A percentile compares a stretch with the other conserved stretches of the same genome.
phyloP scores from a whole-genome alignment of 2,888 invertebrate species.

The Opisthograptis luteolata region DNA sequence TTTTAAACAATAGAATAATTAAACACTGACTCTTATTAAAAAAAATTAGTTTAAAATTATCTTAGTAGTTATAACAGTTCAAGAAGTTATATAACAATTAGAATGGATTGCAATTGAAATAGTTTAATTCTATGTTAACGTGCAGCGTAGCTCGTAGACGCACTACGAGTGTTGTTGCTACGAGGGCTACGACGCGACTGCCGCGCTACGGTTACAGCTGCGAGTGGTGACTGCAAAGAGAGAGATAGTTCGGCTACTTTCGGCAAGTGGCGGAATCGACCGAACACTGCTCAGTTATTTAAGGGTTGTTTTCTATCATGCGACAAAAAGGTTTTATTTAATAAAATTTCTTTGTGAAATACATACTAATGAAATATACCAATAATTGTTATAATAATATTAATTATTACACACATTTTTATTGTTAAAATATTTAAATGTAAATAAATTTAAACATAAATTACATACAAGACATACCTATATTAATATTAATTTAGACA shows the following conservation, averaged over 20 bases:
- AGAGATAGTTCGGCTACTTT: constrained; percentile 51
- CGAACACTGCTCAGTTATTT: constrained; percentile 61
- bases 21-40: constrained; percentile 8
- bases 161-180: constrained; percentile 41
- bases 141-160: constrained; percentile 30
- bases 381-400: too few relatives aligned
- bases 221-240: constrained; percentile 57
- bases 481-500: too few relatives aligned
- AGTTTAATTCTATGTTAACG: constrained; percentile 16
- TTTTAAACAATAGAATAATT: constrained; percentile 14
- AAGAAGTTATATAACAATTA: constrained; percentile 13
- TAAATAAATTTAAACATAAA: too few relatives aligned
- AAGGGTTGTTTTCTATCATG: constrained; percentile 51
- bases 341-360: neutral
- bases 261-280: constrained; percentile 62
- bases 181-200: constrained; percentile 72
- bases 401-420: too few relatives aligned
- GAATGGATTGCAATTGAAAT: constrained; percentile 3
- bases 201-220: constrained; percentile 59
- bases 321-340: constrained; percentile 3
- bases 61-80: neutral
- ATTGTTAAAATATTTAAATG: too few relatives aligned
- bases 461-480: too few relatives aligned
- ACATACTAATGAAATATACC: neutral
- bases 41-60: neutral